Base-by-base conservation (phyloP, 30 jellyfish, hydroid and myxozoan species). In the Aurelia sp. region DNA sequence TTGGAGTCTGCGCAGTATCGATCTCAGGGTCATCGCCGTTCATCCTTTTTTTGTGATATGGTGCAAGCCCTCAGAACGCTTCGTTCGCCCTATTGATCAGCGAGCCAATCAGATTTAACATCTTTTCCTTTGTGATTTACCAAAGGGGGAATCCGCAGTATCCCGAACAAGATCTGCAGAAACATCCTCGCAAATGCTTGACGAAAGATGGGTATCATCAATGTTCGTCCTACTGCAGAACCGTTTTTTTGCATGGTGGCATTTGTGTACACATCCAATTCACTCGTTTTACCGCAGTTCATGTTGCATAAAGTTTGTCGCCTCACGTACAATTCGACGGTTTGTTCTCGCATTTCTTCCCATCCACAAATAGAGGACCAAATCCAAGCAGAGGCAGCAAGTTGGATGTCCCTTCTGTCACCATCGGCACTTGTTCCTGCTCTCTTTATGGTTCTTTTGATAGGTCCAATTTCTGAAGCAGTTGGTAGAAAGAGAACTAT, bases 401-500 rank as follows among this genome's bases (percentile, higher is more conserved):
- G 35, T 5, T 52, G 74, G 71, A 57, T 78, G 64, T 35, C 80
- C 4, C 16, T 52, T 8, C 1, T 78, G 19, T 57, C 17, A 4
- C 47, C 38, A 11, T 52, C 89, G 13, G 63, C 58, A 12, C 66
- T 62, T 27, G 33, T 63, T 17, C 80, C 80, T 27, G 55, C 74
- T 52, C 21, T 63, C 2, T 59, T 78, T 48, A 33, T 30, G 50
- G 80, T 78, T 4, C 51, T 78, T 12, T 24, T 78, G 51, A 13
- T 59, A 17, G 89, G 89, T 4, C 80, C 89, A 0, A 24, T 78
- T 6, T 52, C 89, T 60, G 89, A 78, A 16, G 27, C 15, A 13
- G 30, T 78, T 78, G 89, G 89, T 12, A 78, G 63, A 62, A 52
- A 38, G 21, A 33, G 24, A 58, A 59, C 71, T 12, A 59, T 78